Base-by-base conservation (phyloP, 64 coral and sea anemone genomes). In the Acropora yongei region DNA sequence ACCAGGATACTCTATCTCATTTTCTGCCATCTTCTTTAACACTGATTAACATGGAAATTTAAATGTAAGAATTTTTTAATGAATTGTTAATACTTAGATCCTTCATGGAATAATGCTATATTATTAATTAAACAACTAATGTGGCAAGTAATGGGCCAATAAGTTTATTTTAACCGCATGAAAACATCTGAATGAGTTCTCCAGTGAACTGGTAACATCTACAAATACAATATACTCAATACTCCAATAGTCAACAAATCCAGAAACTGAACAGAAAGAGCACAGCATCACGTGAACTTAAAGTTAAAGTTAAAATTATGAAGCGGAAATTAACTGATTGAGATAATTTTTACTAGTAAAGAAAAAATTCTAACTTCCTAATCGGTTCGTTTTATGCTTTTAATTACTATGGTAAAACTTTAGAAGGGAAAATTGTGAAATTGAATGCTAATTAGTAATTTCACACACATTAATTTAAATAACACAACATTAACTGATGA, bases 1-100 rank as follows among this genome's bases (percentile, higher is more conserved):
- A 84, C 80, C 49, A 84, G 80, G 53, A 84, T 84, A 58, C 80
- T 84, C 79, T 82, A 82, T 40, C 71, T 60, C 80, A 65, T 49
- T 84, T n/a, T 84, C 80, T 63, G 50, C 80, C 80, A 84, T 84
- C 58, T 84, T 84, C 80, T 53, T 49, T 47, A 53, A 47, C 79
- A 47, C 46, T 82, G 46, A 47, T 82, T 82, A 47, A 63, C 47
- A n/a, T 5, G 49, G 30, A 49, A 84, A 84, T 84, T 84, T 67
- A 84, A 55, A 55, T 55, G 5, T 3, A 55, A 55, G 51, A 55
- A 55, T 55, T 55, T 55, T 55, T 55, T 55, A 3, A 55, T 55
- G 51, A 55, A 55, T 55, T 55, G 51, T 55, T 55, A 3, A 55
- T 3, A 55, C 51, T 55, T 3, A 55, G 10, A 55, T 55, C 51